Evolutionary conservation across 2,888 invertebrate genomes (phyloP), one percentile per base, ranked within the genome.

Genomic region (Eledone cirrhosa): DNA sequence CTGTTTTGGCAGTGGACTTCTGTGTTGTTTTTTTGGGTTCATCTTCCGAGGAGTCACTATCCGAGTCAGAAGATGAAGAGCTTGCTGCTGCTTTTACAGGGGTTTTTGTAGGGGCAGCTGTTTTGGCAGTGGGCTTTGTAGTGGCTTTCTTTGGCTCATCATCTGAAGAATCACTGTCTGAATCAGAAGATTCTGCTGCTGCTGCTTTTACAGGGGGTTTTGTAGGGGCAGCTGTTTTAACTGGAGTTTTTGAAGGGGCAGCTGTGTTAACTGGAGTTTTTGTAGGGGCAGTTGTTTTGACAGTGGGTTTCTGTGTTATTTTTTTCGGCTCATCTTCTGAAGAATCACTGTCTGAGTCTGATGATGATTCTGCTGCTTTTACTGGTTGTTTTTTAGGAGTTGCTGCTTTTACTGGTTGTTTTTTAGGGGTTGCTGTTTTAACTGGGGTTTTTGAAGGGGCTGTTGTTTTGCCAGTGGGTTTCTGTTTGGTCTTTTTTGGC

Each of bases 341-440:
- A 79, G 77, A 77, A 75, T 80, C 80, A 13, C 81, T 80, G 74
- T 81, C 80, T 72, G 80, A 78, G 53, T 78, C 79, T 22, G 79
- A 80, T 47, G 74, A 75, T 67, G 78, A 72, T 77, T 80, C 19
- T 69, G 79, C 27, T 33, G 33, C 33, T 33, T 48, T 83, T 82
- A 47, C 83, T 41, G 48, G 80, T 80, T 24, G 24, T 78, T 80
- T n/a, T n/a, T n/a, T n/a, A n/a, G n/a, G n/a, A n/a, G 33, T 81
- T 29, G 69, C n/a, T 16, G 78, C 33, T 41, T 41, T 41, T 41
- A 41, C 33, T 41, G 33, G 33, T 7, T 4, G 4, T 41, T 41
- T 41, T 7, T 7, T 41, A 41, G 33, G 5, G 33, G 5, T 8
- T 7, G 33, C 5, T 41, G 33, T 41, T 41, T 41, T 41, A 41